These are phyloP conservation scores for Tortrix viridana DNA, from an alignment of 2,888 invertebrate species.

Conservation along the genomic window DNA sequence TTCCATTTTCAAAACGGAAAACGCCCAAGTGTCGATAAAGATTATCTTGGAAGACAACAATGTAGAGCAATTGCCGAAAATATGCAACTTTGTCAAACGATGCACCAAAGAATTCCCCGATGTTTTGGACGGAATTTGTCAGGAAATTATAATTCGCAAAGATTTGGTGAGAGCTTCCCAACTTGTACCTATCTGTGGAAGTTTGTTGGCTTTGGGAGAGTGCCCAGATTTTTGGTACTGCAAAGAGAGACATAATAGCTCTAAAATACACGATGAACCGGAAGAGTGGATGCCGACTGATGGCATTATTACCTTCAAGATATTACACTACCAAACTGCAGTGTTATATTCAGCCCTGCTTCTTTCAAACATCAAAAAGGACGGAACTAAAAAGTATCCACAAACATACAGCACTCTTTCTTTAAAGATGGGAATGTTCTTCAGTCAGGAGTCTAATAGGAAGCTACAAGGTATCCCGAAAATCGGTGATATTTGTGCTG, in stretches of 20 bases:
- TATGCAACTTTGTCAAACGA: constrained; percentile 84
- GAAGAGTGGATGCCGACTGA: constrained; percentile 78
- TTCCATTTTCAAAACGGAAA: constrained; percentile 61
- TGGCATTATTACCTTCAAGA: constrained; percentile 84
- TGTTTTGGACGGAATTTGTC: constrained; percentile 59
- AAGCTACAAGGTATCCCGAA: constrained; percentile 67
- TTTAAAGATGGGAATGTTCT: constrained; percentile 70
- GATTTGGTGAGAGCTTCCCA: constrained; percentile 72
- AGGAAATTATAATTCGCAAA: constrained; percentile 60
- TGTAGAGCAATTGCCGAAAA: constrained; percentile 84
- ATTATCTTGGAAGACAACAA: constrained; percentile 85
- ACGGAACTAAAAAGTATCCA: constrained; percentile 55
- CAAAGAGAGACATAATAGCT: constrained; percentile 83
- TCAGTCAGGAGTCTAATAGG: constrained; percentile 62
- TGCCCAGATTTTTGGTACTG: constrained; percentile 85
- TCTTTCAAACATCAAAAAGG: constrained; percentile 51
- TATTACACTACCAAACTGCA: constrained; percentile 84
- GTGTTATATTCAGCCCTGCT: constrained; percentile 85
- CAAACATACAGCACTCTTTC: constrained; percentile 63
- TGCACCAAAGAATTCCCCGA: constrained; percentile 68
- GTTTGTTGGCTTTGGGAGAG: constrained; percentile 86
- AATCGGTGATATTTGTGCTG: constrained; percentile 84
- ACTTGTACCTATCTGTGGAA: constrained; percentile 82
- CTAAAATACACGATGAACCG: constrained; percentile 81
- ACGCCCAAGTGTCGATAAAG: constrained; percentile 66